A percentile compares a stretch with the other conserved stretches of the same genome.
phyloP scores from a whole-genome alignment of 2,797 vertebrate genomes.

The Propithecus perrieri region DNA sequence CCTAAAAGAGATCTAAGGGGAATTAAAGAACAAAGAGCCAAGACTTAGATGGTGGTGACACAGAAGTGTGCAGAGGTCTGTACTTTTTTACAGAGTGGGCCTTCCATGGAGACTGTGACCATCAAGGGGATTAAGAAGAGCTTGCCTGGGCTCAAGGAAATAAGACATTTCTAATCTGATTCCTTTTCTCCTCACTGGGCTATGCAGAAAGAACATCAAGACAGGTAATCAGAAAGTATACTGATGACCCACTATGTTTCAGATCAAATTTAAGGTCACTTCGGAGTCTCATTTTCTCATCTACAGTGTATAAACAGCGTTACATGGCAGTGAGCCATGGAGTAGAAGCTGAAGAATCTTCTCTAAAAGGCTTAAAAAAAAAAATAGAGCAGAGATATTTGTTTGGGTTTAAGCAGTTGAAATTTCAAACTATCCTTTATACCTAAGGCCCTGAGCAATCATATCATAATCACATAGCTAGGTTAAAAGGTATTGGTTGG shows the following conservation, averaged over 20 bases:
- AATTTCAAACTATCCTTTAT: conserved; percentile 9
- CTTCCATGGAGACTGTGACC: not conserved
- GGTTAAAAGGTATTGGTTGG: not conserved
- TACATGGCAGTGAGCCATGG: not conserved
- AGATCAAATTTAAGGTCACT: not conserved
- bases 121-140: not conserved
- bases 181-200: not conserved
- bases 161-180: not conserved
- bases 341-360: not conserved
- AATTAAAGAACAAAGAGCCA: not conserved
- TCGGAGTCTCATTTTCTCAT: not conserved
- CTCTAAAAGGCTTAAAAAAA: conserved; percentile 5
- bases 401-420: not conserved
- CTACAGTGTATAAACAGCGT: not conserved
- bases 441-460: not conserved
- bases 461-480: not conserved
- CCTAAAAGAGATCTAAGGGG: not conserved
- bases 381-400: not conserved
- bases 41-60: not conserved
- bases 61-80: not conserved
- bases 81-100: not conserved
- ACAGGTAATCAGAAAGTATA: not conserved
- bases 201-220: not conserved
- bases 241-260: not conserved
- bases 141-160: not conserved